Conservation (phyloP, 2,888 invertebrate species). For the Anarsia innoxiella region DNA sequence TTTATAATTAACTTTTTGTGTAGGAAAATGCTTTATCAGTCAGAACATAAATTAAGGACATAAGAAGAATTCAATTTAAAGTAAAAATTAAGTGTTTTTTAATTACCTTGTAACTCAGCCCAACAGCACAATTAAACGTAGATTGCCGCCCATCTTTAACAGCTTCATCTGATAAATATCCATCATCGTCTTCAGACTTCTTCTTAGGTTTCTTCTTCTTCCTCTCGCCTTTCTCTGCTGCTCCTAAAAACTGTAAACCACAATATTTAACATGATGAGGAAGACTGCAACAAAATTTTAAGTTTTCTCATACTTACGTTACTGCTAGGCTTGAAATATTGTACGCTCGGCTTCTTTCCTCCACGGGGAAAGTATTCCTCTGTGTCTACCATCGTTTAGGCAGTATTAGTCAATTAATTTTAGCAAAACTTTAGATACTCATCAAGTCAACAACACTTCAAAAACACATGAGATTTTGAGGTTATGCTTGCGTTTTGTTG, state of each 20-base stretch:
- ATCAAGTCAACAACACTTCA: slow-evolving; percentile 21
- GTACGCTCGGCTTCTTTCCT: slow-evolving; percentile 62
- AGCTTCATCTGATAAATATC: slow-evolving; percentile 59
- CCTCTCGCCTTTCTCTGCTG: slow-evolving; percentile 54
- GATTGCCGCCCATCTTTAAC: slow-evolving; percentile 43
- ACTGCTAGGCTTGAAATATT: slow-evolving; percentile 58
- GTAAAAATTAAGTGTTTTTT: too few relatives aligned
- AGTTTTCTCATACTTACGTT: slow-evolving; percentile 42
- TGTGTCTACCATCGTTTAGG: slow-evolving; percentile 43
- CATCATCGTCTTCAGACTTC: slow-evolving; percentile 57
- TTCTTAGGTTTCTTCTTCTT: slow-evolving; percentile 53
- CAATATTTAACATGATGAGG: too few relatives aligned
- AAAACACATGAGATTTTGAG: slow-evolving; percentile 33
- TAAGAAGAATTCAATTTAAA: neutral
- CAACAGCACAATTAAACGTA: slow-evolving; percentile 47
- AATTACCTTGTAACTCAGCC: slow-evolving; percentile 47
- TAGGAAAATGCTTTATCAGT: too few relatives aligned
- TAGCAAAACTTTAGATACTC: neutral
- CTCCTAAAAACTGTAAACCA: slow-evolving; percentile 64
- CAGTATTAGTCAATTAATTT: slow-evolving; percentile 10
- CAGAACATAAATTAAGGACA: too few relatives aligned
- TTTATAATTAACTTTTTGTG: too few relatives aligned
- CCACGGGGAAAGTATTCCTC: slow-evolving; percentile 77
- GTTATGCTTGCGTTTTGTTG: slow-evolving; percentile 31
- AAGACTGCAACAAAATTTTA: too few relatives aligned